Evolutionary conservation across 2,797 vertebrate species (phyloP).

Genomic region (Lycodopsis pacificus): DNA sequence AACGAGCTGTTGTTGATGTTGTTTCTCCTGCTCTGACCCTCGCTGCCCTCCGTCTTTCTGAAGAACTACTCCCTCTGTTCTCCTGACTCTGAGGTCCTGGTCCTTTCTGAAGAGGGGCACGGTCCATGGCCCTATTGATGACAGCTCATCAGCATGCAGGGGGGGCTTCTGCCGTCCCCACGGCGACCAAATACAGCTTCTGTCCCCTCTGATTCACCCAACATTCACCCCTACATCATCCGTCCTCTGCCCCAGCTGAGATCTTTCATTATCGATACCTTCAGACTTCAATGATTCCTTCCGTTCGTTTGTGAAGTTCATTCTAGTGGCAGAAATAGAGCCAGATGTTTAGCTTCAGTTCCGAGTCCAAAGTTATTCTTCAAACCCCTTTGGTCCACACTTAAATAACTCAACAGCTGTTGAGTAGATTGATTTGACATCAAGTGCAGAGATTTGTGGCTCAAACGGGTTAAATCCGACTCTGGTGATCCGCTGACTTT

Average conservation of each 20-base stretch:
- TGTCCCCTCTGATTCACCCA: conserved; percentile 25
- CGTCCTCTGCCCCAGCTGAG: not conserved
- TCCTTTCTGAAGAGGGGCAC: conserved; percentile 32
- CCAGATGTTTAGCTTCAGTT: not conserved
- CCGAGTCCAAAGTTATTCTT: not conserved
- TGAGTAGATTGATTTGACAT: not conserved
- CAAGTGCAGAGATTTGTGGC: too few relatives aligned
- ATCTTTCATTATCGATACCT: not conserved
- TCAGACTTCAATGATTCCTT: not conserved
- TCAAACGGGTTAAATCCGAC: too few relatives aligned
- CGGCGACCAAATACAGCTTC: conserved; percentile 43
- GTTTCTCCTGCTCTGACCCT: conserved; percentile 23
- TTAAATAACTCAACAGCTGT: not conserved
- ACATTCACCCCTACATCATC: not conserved
- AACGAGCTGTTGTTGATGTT: conserved; percentile 4
- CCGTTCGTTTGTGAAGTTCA: not conserved
- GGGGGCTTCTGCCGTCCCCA: conserved; percentile 34
- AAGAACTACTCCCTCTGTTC: conserved; percentile 39
- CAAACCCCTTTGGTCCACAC: not conserved
- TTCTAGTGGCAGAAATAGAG: not conserved
- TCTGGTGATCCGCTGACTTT: too few relatives aligned
- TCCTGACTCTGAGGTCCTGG: conserved; percentile 28
- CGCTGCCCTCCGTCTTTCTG: conserved; percentile 31
- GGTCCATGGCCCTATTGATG: conserved; percentile 64
- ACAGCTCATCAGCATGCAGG: conserved; percentile 63